Base-by-base conservation (phyloP, 2,113 vertebrate species). In the Centropus unirufus region DNA sequence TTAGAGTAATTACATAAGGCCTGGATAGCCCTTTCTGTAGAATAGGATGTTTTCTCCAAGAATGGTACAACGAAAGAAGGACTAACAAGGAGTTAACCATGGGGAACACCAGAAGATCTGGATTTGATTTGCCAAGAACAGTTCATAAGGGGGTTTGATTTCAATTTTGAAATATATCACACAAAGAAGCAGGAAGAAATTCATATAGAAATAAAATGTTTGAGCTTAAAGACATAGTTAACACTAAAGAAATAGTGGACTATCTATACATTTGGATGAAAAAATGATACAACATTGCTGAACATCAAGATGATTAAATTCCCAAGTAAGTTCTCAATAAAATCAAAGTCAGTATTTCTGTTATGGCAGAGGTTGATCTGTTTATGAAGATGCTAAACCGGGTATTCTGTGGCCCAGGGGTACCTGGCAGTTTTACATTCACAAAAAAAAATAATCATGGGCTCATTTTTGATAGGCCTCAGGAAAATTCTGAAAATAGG, bases 371-470 rank as follows among this genome's bases (percentile, higher is more conserved):
- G 11, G 30, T 66, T 1, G 0, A 5, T 54, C 27, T 86, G 5
- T 20, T 73, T 70, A 40, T 15, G 46, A 83, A 58, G 23, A 26
- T 54, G 46, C 67, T 23, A 57, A 92, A 66, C 19, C 42, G 3
- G 5, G 1, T 19, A 73, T 15, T 29, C 26, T 19, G 8, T 62
- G 59, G 54, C 14, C 21, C 40, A 36, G 7, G 47, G 2, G 4
- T 51, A 83, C 2, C 5, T 66, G 21, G 51, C 63, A 80, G 32
- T 70, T 69, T 27, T 40, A 44, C 10, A 52, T 47, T 57, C 6
- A 42, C 1, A 2, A 49, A 73, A 75, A 59, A 36, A 0, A 36
- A 0, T 3, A 44, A 44, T 9, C 8, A 5, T 14, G 1, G 19
- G 2, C 36, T 78, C 15, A 1, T 20, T 62, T 76, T 11, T 46